Conservation (phyloP, 2,113 vertebrate species). For the Propithecus coquereli region DNA sequence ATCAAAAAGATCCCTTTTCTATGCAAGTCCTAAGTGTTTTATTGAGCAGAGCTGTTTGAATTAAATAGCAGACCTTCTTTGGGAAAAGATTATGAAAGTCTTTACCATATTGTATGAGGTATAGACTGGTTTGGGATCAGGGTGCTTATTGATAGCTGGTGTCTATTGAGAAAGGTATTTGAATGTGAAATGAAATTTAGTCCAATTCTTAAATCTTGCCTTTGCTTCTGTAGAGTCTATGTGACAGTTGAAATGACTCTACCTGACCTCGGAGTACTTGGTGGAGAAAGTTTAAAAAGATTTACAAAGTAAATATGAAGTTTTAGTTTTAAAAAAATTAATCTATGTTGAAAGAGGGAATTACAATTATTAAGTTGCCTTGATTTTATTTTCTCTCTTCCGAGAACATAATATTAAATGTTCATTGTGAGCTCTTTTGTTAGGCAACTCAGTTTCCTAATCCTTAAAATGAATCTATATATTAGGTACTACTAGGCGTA, state of each 20-base stretch:
- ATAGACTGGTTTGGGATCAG: background rate
- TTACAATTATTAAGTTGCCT: background rate
- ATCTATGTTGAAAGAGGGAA: background rate
- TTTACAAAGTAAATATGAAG: conserved; percentile 33
- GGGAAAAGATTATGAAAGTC: background rate
- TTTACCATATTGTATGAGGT: background rate
- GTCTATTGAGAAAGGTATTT: background rate
- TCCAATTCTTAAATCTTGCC: conserved; percentile 6
- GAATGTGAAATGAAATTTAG: conserved; percentile 30
- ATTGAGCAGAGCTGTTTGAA: background rate
- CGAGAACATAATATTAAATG: background rate
- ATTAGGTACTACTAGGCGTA: background rate
- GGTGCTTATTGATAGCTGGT: background rate
- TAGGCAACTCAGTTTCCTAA: background rate
- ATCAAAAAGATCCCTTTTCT: background rate
- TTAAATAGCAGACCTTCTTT: background rate
- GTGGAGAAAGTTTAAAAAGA: background rate
- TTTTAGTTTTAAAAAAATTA: conserved; percentile 13
- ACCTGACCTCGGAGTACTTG: background rate
- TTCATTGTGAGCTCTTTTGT: background rate
- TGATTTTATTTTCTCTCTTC: background rate
- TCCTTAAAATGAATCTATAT: background rate
- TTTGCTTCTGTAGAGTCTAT: background rate
- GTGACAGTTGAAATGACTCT: background rate
- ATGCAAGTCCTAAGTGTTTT: background rate